phyloP scores from a whole-genome alignment of 2,113 vertebrate genomes.

The Ancistrus triradiatus region DNA sequence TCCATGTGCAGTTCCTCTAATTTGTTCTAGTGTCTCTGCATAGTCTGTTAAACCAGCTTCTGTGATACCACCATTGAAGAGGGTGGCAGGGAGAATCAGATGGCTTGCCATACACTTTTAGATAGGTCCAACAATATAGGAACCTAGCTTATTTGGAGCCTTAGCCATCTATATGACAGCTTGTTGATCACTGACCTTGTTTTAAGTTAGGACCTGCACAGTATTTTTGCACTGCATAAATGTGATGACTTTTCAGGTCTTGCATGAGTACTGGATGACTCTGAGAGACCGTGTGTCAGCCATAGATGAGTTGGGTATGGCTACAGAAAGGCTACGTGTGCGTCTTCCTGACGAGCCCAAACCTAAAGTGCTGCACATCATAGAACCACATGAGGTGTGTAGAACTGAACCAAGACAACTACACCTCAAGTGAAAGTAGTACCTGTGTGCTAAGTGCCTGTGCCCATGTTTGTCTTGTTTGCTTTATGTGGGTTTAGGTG shows the following conservation, averaged over 20 bases:
- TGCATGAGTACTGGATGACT: slow-evolving; percentile 98
- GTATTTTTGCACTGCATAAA: neutral
- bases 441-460: neutral
- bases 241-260: slow-evolving; percentile 64
- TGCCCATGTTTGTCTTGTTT: neutral
- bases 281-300: slow-evolving; percentile 93
- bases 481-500: slow-evolving; percentile 68
- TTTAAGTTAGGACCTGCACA: too few species aligned
- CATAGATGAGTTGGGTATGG: slow-evolving; percentile 96
- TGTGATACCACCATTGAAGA: too few species aligned
- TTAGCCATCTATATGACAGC: too few species aligned
- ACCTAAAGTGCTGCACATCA: slow-evolving; percentile 90
- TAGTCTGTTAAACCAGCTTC: too few species aligned
- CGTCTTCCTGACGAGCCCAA: slow-evolving; percentile 89
- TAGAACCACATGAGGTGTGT: slow-evolving; percentile 89
- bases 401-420: neutral
- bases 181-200: too few species aligned
- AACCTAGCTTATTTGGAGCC: too few species aligned
- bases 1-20: too few species aligned
- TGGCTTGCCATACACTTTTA: too few species aligned
- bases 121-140: too few species aligned
- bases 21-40: too few species aligned
- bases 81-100: too few species aligned
- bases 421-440: neutral
- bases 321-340: slow-evolving; percentile 87